Base-by-base conservation (phyloP, 2,888 invertebrate species). In the Parnassius glacialis region DNA sequence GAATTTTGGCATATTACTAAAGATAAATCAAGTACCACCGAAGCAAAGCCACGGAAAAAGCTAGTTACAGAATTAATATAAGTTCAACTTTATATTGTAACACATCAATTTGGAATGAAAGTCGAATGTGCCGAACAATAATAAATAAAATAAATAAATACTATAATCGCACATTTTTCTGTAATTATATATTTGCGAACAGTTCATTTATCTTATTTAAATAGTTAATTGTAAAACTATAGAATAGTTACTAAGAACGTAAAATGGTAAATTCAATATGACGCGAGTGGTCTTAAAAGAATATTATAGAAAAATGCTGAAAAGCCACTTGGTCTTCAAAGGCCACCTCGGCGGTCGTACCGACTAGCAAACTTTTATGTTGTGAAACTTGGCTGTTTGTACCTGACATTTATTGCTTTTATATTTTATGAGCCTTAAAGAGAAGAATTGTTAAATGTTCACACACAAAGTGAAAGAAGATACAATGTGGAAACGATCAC, bases 391-490 rank as follows among this genome's bases (percentile, higher is more conserved):
- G 74, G 79, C 80, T 83, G 83, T 83, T 85, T 88, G 87, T 76
- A 73, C 79, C 81, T 83, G 87, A 86, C 85, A 77, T 85, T 87
- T 88, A 88, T 87, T 85, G 80, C 85, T 82, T 84, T 85, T 82
- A 83, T 86, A 83, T 83, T 87, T 87, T 85, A 87, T 81, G 85
- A 81, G 74, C 78, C 71, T 70, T 67, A 71, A 74, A 78, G 76
- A 78, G 76, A 79, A 73, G 74, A 78, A 74, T 79, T 74, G 74
- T 75, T 81, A 75, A 81, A 80, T 76, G 78, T 74, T 71, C 73
- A 47, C 20, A 57, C 57, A 68, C 71, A 78, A 74, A 78, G 72
- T 72, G 67, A 70, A 69, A 57, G 43, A 25, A 61, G 61, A 57
- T 60, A 47, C 52, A 58, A 61, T 67, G 61, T 57, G 13, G 55